These are phyloP conservation scores for Diadophis punctatus DNA, from an alignment of 2,113 vertebrate genomes.

Conservation along the genomic window DNA sequence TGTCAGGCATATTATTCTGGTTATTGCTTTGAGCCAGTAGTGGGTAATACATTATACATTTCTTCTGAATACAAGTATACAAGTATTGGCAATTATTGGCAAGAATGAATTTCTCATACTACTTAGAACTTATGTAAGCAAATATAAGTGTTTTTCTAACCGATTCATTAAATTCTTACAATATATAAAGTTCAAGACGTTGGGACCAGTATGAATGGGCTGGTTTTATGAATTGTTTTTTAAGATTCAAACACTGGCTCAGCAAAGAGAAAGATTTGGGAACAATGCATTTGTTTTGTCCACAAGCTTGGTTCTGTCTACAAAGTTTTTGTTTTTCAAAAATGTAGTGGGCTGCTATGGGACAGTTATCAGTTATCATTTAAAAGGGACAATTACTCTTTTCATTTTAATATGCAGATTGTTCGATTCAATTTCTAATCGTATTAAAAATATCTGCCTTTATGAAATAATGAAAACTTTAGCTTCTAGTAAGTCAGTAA, in stretches of 20 bases:
- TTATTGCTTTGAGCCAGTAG: conserved; percentile 27
- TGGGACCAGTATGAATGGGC: not conserved
- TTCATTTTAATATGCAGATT: not conserved
- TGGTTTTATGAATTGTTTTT: not conserved
- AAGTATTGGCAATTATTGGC: conserved; percentile 22
- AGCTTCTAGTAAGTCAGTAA: not conserved
- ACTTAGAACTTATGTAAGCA: conserved; percentile 38
- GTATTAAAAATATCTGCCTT: not conserved
- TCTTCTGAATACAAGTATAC: conserved; percentile 23
- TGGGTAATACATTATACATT: conserved; percentile 30
- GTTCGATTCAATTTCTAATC: not conserved
- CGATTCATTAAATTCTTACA: conserved; percentile 7
- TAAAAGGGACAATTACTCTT: not conserved
- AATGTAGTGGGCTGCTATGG: too few species aligned
- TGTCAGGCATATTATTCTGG: conserved; percentile 33
- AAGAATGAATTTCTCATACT: not conserved
- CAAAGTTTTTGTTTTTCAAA: too few species aligned
- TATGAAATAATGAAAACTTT: too few species aligned
- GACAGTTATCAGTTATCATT: too few species aligned
- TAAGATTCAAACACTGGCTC: not conserved
- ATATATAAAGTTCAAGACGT: not conserved
- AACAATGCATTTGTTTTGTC: not conserved
- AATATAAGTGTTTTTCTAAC: conserved; percentile 29
- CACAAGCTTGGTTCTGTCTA: too few species aligned
- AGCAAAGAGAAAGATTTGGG: conserved; percentile 25